These are phyloP conservation scores for Heliconius sara DNA, from an alignment of 2,888 invertebrate genomes.

Conservation along the genomic window DNA sequence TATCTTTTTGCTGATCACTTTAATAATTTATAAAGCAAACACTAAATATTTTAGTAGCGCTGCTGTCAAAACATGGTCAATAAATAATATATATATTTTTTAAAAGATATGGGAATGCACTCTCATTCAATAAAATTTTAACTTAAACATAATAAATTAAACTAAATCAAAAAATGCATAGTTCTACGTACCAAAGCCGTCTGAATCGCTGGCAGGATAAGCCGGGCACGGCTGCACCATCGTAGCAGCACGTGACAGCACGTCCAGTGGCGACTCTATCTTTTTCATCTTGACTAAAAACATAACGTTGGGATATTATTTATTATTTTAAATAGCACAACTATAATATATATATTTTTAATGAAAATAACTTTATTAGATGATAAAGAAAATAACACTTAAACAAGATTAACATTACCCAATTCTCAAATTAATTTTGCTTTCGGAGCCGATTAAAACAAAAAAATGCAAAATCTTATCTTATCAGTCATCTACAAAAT, in stretches of 20 bases:
- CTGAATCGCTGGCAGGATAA: constrained; percentile 79
- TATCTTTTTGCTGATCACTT: background rate
- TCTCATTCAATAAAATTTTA: background rate
- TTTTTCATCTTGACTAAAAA: constrained; percentile 81
- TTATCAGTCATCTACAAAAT: constrained; percentile 12
- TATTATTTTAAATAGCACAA: background rate
- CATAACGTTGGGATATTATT: background rate
- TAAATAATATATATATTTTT: background rate
- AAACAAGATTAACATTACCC: background rate
- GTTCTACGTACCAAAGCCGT: constrained; percentile 80
- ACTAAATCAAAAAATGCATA: background rate
- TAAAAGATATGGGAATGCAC: background rate
- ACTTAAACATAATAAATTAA: background rate
- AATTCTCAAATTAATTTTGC: background rate
- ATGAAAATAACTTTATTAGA: background rate
- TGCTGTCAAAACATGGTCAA: no score
- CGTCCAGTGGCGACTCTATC: constrained; percentile 93
- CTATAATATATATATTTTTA: background rate
- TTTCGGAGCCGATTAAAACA: background rate
- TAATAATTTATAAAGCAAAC: background rate
- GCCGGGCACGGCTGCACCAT: constrained; percentile 91
- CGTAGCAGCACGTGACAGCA: constrained; percentile 93
- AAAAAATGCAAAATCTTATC: constrained; percentile 15
- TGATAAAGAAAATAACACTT: background rate
- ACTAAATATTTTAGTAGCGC: background rate